phyloP scores from a whole-genome alignment of 64 coral and sea anemone genomes.

The Anthopleura sola region DNA sequence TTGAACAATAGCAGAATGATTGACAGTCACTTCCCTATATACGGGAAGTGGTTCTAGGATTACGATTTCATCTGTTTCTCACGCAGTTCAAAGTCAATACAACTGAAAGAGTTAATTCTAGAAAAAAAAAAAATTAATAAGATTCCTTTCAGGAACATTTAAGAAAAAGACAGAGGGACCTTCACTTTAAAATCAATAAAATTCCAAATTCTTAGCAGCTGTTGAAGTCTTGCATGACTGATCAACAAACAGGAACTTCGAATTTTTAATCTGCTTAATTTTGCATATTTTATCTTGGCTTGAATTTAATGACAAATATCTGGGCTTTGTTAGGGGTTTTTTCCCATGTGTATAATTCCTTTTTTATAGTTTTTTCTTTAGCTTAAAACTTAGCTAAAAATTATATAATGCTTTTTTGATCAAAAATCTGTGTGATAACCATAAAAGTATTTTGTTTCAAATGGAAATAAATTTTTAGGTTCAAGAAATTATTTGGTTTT shows the following conservation, averaged over 20 bases:
- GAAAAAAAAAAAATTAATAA: not conserved
- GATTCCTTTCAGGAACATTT: not conserved
- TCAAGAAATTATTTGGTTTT: no score
- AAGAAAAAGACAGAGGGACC: not conserved
- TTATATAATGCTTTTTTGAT: no score
- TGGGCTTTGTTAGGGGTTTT: not conserved
- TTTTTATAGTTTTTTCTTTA: not conserved
- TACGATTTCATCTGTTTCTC: not conserved
- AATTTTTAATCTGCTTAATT: not conserved
- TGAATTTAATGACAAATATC: not conserved
- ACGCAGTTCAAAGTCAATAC: not conserved
- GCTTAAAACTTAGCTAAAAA: no score
- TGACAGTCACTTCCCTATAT: constrained; percentile 27
- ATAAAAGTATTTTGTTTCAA: no score
- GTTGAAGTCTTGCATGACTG: not conserved
- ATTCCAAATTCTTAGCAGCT: not conserved
- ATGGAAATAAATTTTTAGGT: no score
- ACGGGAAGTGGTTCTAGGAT: constrained; percentile 5
- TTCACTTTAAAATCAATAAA: not conserved
- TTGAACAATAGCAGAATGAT: constrained; percentile 10
- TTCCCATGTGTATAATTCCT: not conserved
- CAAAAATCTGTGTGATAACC: no score
- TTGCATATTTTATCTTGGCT: not conserved
- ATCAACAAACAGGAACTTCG: not conserved
- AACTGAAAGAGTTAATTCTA: not conserved